Base-by-base conservation (phyloP, 2,113 vertebrate species). In the Hippolais icterina region DNA sequence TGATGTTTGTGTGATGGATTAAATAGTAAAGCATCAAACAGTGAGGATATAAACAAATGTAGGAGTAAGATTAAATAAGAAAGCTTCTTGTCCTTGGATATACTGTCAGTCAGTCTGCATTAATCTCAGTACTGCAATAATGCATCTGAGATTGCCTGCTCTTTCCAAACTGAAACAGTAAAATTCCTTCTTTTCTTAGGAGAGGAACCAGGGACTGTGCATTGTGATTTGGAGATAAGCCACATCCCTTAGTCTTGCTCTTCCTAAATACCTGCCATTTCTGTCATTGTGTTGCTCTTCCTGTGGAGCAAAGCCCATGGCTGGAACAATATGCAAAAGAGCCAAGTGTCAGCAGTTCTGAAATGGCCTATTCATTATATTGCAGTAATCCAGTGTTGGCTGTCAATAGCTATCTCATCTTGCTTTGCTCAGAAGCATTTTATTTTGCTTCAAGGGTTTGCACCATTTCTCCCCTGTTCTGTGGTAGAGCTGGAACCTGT, bases 211-310 rank as follows among this genome's bases (percentile, higher is more conserved):
- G 42, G n/a, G 11, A 44, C 6, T 7, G 28, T 35, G 39, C 78
- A 37, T 65, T 90, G n/a, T 54, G 44, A 79, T 59, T 82, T 93
- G 87, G 60, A 84, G 49, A 85, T 63, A 56, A 93, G 23, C 50
- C 71, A 60, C 23, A 35, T 72, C 22, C 50, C 83, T 84, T 42
- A 52, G 35, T 65, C 53, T 76, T 71, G 29, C 20, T 76, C 42
- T 91, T 90, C 42, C 46, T 60, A 72, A 93, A 71, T 83, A 93
- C 31, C 56, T 92, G 44, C 20, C n/a, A 37, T 33, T 47, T 90
- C 49, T 80, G 61, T 92, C 8, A 3, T 52, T 1, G 1, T 29
- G 17, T 42, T 82, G 5, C 52, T 63, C 85, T 52, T 94, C 28
- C n/a, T 69, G 2, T 19, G 25, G 23, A 70, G 12, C 47, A 86